Percentiles rank a stretch among this genome's conserved stretches.
phyloP scores from a whole-genome alignment of 2,113 vertebrate genomes.

The Oryzias curvinotus region DNA sequence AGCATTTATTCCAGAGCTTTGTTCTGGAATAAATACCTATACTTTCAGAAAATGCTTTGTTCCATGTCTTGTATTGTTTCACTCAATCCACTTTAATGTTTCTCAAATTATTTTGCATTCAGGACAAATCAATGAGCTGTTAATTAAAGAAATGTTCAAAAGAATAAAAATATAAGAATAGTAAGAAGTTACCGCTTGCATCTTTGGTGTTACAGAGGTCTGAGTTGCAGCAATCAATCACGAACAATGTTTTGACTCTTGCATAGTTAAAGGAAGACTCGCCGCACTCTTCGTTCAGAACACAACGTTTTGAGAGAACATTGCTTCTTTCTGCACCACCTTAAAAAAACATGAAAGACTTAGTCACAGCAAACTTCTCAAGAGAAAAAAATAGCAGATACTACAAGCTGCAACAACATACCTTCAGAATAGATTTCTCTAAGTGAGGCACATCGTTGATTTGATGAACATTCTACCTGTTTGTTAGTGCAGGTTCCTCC shows the following conservation, averaged over 20 bases:
- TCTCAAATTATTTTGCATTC: no score
- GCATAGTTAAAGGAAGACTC: conserved; percentile 28
- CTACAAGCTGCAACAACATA: not conserved
- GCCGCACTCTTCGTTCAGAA: conserved; percentile 5
- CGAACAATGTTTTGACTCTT: rapidly evolving
- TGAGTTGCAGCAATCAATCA: conserved; percentile 36
- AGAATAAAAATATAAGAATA: not conserved
- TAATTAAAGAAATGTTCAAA: no score
- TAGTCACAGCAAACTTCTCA: not conserved
- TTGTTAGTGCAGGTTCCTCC: not conserved
- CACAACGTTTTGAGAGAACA: not conserved
- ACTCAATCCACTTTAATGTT: no score
- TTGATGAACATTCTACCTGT: conserved; percentile 10
- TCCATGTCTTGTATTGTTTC: no score
- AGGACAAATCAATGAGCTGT: no score
- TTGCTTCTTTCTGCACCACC: not conserved
- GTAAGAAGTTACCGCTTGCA: conserved; percentile 24
- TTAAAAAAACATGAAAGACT: conserved; percentile 2
- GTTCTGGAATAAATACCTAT: not conserved
- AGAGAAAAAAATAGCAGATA: not conserved
- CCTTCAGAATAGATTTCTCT: not conserved
- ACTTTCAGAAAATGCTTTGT: no score
- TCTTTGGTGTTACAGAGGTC: conserved; percentile 31
- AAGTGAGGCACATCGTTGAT: not conserved
- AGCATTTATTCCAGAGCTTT: not conserved